phyloP scores from a whole-genome alignment of 2,113 vertebrate species.

The Brachyistius frenatus region DNA sequence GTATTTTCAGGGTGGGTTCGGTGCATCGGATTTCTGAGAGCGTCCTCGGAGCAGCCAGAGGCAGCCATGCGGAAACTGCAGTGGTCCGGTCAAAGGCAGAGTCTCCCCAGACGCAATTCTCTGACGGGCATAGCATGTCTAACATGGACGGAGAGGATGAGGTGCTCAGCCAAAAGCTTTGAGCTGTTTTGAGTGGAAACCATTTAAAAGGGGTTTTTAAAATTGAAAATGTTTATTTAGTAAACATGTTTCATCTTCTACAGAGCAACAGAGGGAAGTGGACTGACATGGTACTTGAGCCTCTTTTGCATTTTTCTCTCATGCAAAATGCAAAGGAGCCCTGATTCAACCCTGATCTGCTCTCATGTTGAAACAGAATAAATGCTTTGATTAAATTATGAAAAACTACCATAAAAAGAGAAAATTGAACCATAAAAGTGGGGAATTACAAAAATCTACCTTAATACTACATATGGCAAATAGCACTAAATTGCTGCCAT shows the following conservation, averaged over 20 bases:
- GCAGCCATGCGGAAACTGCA: constrained; percentile 77
- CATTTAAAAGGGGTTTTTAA: constrained; percentile 47
- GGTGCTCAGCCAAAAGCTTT: constrained; percentile 54
- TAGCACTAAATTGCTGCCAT: neutral
- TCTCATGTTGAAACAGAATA: constrained; percentile 23
- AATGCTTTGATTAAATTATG: neutral
- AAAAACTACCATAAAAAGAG: too few relatives aligned
- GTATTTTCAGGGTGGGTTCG: constrained; percentile 76
- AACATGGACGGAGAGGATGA: constrained; percentile 58
- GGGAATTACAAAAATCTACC: neutral
- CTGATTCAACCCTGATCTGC: neutral
- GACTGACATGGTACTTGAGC: constrained; percentile 30
- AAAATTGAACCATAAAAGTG: neutral
- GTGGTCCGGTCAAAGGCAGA: constrained; percentile 71
- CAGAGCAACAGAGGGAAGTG: constrained; percentile 16
- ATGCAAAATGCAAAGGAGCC: constrained; percentile 26
- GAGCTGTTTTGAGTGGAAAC: constrained; percentile 51
- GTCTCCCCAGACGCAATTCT: constrained; percentile 69
- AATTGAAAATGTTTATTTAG: constrained; percentile 9
- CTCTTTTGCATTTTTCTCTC: constrained; percentile 5
- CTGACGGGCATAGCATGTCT: constrained; percentile 71
- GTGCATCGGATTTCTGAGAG: constrained; percentile 77
- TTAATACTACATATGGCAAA: neutral
- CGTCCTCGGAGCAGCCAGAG: constrained; percentile 71
- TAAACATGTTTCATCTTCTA: constrained; percentile 24